Conservation (phyloP, 2,797 vertebrate species). For the Periparus ater region DNA sequence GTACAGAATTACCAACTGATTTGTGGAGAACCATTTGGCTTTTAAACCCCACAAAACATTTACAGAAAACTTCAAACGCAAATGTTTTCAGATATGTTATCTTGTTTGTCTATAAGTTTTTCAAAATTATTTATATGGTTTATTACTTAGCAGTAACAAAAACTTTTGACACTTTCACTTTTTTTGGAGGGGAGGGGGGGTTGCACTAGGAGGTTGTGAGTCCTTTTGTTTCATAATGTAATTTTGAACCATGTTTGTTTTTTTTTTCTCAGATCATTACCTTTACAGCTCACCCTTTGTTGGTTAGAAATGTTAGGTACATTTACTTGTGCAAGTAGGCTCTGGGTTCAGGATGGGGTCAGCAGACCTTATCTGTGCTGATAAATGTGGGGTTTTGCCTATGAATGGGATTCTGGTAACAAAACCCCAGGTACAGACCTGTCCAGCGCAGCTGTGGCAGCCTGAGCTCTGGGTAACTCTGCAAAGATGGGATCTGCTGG, state of each 20-base stretch:
- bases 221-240: neutral
- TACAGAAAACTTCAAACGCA: neutral
- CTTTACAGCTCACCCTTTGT: neutral
- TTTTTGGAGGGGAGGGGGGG: rapidly evolving
- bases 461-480: neutral
- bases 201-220: neutral
- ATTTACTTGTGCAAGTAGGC: neutral
- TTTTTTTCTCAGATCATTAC: neutral
- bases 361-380: neutral
- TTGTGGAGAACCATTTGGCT: neutral
- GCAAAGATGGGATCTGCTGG: neutral
- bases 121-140: neutral
- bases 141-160: neutral
- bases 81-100: neutral
- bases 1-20: neutral
- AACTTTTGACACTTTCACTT: neutral
- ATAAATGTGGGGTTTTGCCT: neutral
- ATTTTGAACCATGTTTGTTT: neutral
- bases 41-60: neutral
- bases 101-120: neutral
- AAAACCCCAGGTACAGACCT: neutral
- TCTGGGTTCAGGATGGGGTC: neutral
- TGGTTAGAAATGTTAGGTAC: neutral
- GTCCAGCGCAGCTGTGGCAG: rapidly evolving
- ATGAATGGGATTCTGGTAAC: neutral